These are phyloP conservation scores for Erethizon dorsatum DNA, from an alignment of 2,797 vertebrate species.

Conservation along the genomic window DNA sequence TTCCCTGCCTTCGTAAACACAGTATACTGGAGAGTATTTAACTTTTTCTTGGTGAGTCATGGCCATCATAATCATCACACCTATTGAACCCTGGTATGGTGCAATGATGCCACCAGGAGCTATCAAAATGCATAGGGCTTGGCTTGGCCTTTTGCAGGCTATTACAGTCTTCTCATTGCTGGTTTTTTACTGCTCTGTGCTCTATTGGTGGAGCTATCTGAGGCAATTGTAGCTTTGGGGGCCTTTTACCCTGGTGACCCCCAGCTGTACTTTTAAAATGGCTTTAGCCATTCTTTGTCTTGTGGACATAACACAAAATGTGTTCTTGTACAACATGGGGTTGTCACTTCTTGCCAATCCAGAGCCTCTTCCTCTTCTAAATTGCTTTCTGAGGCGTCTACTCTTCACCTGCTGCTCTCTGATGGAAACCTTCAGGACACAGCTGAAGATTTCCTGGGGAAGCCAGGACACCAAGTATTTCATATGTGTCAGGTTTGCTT, in stretches of 20 bases:
- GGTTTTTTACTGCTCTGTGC: constrained; percentile 62
- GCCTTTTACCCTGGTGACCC: neutral
- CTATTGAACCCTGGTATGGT: constrained; percentile 56
- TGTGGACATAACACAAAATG: constrained; percentile 45
- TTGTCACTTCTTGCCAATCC: constrained; percentile 27
- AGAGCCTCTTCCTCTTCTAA: constrained; percentile 17
- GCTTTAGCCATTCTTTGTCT: constrained; percentile 65
- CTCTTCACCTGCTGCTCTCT: constrained; percentile 14
- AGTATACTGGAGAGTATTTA: constrained; percentile 69
- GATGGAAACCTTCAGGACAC: constrained; percentile 45
- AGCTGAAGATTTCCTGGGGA: constrained; percentile 12
- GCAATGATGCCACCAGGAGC: constrained; percentile 47
- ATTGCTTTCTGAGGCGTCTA: constrained; percentile 56
- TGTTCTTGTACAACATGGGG: constrained; percentile 57
- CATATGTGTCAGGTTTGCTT: neutral
- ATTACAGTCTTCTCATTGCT: constrained; percentile 9
- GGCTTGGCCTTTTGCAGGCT: constrained; percentile 67
- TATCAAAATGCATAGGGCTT: neutral
- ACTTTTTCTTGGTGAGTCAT: constrained; percentile 67
- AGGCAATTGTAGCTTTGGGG: constrained; percentile 32
- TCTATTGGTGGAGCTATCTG: constrained; percentile 19
- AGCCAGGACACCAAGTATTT: constrained; percentile 13
- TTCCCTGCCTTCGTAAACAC: constrained; percentile 84
- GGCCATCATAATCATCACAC: constrained; percentile 40
- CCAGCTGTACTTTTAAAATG: constrained; percentile 65